Percentiles rank a stretch among this genome's conserved stretches.
Evolutionary conservation across 1,140 invertebrate species (phyloP).

Genomic region (Aphis gossypii): DNA sequence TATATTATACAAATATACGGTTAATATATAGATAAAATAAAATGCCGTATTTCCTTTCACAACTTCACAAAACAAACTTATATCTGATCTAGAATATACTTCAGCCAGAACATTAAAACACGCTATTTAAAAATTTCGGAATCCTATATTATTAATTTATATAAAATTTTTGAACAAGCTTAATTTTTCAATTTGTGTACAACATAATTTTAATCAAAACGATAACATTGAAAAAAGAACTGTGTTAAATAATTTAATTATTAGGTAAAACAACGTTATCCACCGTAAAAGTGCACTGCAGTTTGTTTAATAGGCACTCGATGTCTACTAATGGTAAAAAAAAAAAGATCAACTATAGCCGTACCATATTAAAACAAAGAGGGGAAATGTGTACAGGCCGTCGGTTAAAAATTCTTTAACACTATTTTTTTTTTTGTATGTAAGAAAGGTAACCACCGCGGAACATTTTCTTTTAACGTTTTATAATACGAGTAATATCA

Average conservation of each 20-base stretch:
- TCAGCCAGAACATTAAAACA: not conserved
- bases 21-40: not conserved
- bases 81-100: not conserved
- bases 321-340: not conserved
- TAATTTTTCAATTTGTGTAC: not conserved
- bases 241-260: not conserved
- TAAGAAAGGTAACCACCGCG: not conserved
- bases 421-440: not conserved
- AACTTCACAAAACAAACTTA: not conserved
- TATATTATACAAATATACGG: not conserved
- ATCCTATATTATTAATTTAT: not conserved
- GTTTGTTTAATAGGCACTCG: not conserved
- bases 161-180: not conserved
- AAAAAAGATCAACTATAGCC: not conserved
- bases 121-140: rapidly evolving
- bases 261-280: not conserved
- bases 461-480: not conserved
- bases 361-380: not conserved
- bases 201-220: not conserved
- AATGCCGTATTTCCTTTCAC: not conserved
- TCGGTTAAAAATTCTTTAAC: not conserved
- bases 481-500: not conserved
- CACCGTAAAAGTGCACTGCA: not conserved
- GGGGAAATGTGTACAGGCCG: not conserved
- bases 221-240: not conserved